phyloP scores from a whole-genome alignment of 2,888 invertebrate genomes.

The Nipponacmea schrenckii region DNA sequence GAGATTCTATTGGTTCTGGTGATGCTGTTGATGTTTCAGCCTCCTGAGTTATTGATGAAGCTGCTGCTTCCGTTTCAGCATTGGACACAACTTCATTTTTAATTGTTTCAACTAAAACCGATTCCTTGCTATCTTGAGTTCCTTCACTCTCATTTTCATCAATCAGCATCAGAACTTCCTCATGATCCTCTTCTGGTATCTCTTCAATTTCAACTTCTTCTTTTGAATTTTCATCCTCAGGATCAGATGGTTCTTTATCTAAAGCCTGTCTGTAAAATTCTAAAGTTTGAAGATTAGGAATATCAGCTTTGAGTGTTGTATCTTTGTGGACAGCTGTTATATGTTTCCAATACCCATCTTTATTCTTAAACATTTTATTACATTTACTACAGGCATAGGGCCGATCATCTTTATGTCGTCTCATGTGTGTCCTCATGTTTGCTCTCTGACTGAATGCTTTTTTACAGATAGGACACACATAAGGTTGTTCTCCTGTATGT shows the following conservation, averaged over 20 bases:
- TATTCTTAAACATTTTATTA: constrained; percentile 14
- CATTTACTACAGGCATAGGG: constrained; percentile 12
- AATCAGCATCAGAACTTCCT: too few relatives aligned
- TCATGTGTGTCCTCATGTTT: constrained; percentile 23
- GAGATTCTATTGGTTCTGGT: too few relatives aligned
- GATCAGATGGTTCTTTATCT: not conserved
- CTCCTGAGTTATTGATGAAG: too few relatives aligned
- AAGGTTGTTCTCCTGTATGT: constrained; percentile 27
- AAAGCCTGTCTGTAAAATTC: not conserved
- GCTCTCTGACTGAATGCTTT: constrained; percentile 24
- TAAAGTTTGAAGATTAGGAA: not conserved
- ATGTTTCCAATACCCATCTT: constrained; percentile 16
- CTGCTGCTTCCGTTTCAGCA: too few relatives aligned
- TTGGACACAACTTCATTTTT: too few relatives aligned
- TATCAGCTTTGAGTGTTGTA: not conserved
- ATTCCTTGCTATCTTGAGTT: too few relatives aligned
- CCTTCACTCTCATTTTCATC: too few relatives aligned
- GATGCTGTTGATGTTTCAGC: too few relatives aligned
- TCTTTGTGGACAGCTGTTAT: not conserved
- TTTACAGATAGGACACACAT: constrained; percentile 25
- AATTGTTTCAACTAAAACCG: too few relatives aligned
- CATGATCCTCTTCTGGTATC: too few relatives aligned
- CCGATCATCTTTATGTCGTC: constrained; percentile 14
- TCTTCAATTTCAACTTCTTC: too few relatives aligned
- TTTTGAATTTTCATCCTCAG: not conserved